A percentile compares a stretch with the other conserved stretches of the same genome.
Conservation (phyloP, 2,797 vertebrate species). For the Anabacerthia variegaticeps region DNA sequence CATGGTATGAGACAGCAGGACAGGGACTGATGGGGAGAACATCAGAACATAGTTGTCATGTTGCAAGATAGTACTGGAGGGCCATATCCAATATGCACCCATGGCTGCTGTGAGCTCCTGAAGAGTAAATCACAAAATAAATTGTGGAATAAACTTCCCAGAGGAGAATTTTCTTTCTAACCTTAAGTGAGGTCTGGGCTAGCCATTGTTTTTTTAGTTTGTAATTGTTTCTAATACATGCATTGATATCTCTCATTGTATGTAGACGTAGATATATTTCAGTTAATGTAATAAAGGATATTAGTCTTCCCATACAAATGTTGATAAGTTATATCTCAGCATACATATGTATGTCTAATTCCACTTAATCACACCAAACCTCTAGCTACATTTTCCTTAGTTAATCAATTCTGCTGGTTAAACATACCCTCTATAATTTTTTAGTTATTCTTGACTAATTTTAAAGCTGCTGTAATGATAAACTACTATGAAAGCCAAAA, state of each 20-base stretch:
- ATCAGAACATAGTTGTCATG: background rate
- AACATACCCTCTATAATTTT: background rate
- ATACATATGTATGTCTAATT: background rate
- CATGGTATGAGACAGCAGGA: background rate
- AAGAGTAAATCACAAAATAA: background rate
- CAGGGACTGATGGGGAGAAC: background rate
- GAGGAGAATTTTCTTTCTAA: background rate
- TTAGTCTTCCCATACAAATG: background rate
- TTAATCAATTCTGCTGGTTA: background rate
- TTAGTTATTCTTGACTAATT: background rate
- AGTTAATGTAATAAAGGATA: background rate
- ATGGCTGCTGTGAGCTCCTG: background rate
- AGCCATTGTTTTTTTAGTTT: background rate
- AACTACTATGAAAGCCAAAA: background rate
- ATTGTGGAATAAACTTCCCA: background rate
- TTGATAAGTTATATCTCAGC: background rate
- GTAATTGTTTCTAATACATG: background rate
- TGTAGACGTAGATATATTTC: background rate
- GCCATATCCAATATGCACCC: background rate
- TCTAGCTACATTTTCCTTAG: background rate
- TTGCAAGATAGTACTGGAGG: background rate
- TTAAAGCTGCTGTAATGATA: background rate
- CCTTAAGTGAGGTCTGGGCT: background rate
- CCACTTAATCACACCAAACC: background rate
- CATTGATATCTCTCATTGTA: background rate